These are phyloP conservation scores for Copidosoma aretas DNA, from an alignment of 2,888 invertebrate genomes.

Conservation along the genomic window DNA sequence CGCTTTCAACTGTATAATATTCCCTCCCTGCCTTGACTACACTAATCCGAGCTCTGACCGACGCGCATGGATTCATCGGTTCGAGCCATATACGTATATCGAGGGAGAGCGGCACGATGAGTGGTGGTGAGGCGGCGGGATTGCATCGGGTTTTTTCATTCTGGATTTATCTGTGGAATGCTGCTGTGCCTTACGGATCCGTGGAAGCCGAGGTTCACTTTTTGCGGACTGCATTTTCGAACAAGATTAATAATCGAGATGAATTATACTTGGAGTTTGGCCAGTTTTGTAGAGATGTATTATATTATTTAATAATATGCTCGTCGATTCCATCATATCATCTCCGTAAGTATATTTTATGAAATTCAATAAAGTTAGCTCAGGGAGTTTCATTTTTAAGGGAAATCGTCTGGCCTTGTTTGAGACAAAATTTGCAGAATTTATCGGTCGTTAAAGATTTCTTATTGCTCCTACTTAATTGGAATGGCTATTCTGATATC, in stretches of 20 bases:
- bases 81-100: too few relatives aligned
- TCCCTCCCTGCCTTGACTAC: background rate
- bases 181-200: too few relatives aligned
- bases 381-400: background rate
- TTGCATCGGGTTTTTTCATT: slow-evolving; percentile 14
- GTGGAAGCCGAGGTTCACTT: background rate
- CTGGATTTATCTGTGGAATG: slow-evolving; percentile 18
- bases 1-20: slow-evolving; percentile 39
- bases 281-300: slow-evolving; percentile 1
- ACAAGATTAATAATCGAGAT: background rate
- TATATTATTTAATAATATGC: too few relatives aligned
- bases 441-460: too few relatives aligned
- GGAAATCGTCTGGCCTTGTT: too few relatives aligned
- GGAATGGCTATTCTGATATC: too few relatives aligned
- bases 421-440: too few relatives aligned
- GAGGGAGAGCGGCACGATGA: background rate
- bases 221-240: slow-evolving; percentile 2
- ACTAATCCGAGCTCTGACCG: slow-evolving; percentile 30
- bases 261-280: slow-evolving; percentile 7
- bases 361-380: background rate
- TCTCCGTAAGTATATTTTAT: background rate
- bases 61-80: slow-evolving; percentile 24
- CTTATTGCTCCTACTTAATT: too few relatives aligned
- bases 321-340: too few relatives aligned
- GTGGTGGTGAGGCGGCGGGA: background rate